Percentiles rank a stretch among this genome's conserved stretches.
phyloP scores from a whole-genome alignment of 1,140 invertebrate species.

The Pachyrhynchus sulphureomaculatus region DNA sequence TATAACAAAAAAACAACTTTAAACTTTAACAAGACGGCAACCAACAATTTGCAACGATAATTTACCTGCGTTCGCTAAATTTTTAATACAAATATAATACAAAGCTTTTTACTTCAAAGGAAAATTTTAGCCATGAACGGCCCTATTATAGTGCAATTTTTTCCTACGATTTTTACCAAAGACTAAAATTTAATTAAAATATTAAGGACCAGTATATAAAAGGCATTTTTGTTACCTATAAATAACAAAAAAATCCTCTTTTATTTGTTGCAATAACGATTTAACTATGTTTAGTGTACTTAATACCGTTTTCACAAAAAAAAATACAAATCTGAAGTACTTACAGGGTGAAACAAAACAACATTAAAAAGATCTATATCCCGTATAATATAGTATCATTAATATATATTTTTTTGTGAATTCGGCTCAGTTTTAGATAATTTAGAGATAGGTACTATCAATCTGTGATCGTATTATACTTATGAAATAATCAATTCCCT shows the following conservation, averaged over 20 bases:
- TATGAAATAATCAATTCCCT: conserved; percentile 21
- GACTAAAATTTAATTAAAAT: neutral
- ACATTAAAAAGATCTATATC: neutral
- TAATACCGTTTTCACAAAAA: neutral
- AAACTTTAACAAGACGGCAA: no score
- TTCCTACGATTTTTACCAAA: conserved; percentile 2
- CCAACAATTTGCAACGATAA: no score
- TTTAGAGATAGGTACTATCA: conserved; percentile 18
- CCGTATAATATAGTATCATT: no score
- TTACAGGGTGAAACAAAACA: neutral
- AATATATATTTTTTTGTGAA: neutral
- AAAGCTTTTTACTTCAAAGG: no score
- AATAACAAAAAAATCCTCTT: no score
- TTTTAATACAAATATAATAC: no score
- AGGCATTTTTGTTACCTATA: conserved; percentile 1
- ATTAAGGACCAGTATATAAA: neutral
- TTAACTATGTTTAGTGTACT: neutral
- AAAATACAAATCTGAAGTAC: no score
- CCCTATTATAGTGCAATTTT: conserved; percentile 8
- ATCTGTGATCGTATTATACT: conserved; percentile 35
- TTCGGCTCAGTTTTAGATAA: neutral
- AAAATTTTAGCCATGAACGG: no score
- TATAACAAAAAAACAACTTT: no score
- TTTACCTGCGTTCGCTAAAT: no score
- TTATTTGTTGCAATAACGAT: neutral